These are phyloP conservation scores for Propithecus deckenii DNA, from an alignment of 2,797 vertebrate species.

Conservation along the genomic window DNA sequence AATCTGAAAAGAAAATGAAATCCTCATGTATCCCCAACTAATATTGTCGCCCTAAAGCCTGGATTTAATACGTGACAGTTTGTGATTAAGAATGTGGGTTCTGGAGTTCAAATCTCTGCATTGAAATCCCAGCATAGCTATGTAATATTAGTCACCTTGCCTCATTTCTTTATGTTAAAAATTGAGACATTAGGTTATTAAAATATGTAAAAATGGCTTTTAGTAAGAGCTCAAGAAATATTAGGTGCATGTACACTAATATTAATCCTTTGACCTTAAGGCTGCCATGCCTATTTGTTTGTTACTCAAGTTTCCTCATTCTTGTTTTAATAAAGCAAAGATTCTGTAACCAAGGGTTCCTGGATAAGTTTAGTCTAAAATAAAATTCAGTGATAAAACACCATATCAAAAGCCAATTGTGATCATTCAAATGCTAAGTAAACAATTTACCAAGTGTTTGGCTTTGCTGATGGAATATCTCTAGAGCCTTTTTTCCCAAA, in stretches of 20 bases:
- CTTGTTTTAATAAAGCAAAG: background rate
- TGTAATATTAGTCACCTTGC: too few species aligned
- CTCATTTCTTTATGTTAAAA: background rate
- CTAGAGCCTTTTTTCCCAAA: background rate
- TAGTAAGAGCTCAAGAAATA: background rate
- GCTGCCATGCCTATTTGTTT: background rate
- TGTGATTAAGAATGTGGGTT: background rate
- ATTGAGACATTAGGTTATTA: background rate
- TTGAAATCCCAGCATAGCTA: background rate
- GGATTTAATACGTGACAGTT: background rate
- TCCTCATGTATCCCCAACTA: background rate
- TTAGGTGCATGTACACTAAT: background rate
- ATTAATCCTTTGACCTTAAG: background rate
- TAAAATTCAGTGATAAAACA: background rate
- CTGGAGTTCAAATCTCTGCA: background rate
- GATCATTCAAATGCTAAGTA: background rate
- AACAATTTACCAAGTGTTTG: background rate
- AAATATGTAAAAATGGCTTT: background rate
- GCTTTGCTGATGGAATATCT: background rate
- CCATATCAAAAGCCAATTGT: background rate
- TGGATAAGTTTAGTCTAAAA: background rate
- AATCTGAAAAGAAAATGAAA: background rate
- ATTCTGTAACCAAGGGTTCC: background rate
- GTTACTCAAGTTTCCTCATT: background rate
- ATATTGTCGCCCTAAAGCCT: background rate